Evolutionary conservation across 2,888 invertebrate genomes (phyloP).

Genomic region (Colletes collaris): DNA sequence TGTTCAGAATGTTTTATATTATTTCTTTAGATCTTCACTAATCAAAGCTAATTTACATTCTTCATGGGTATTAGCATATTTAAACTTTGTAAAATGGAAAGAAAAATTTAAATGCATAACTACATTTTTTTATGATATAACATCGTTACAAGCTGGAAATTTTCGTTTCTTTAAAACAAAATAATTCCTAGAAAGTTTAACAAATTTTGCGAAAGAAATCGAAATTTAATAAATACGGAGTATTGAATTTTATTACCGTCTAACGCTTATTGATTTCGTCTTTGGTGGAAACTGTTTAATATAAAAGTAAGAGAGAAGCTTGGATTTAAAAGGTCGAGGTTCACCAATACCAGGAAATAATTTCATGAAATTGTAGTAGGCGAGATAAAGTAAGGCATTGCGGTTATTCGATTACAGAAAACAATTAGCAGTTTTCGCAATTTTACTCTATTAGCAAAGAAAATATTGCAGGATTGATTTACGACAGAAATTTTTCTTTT

Average conservation of each 20-base stretch:
- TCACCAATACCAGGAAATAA: background rate
- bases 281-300: background rate
- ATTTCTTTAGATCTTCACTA: no score
- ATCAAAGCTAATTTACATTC: no score
- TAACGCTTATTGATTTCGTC: slow-evolving; percentile 5
- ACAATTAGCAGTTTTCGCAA: slow-evolving; percentile 17
- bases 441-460: slow-evolving; percentile 4
- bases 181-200: no score
- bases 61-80: no score
- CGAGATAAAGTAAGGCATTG: background rate
- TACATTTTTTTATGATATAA: no score
- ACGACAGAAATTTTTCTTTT: background rate
- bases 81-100: no score
- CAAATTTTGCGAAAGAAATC: no score
- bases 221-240: background rate
- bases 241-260: background rate
- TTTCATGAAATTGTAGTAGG: background rate
- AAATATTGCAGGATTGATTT: slow-evolving; percentile 8
- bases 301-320: background rate
- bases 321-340: slow-evolving; percentile 3
- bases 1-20: no score
- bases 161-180: no score
- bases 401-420: slow-evolving; percentile 7
- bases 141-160: no score
- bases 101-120: no score